Base-by-base conservation (phyloP, 2,113 vertebrate genomes). In the Plotosus lineatus region DNA sequence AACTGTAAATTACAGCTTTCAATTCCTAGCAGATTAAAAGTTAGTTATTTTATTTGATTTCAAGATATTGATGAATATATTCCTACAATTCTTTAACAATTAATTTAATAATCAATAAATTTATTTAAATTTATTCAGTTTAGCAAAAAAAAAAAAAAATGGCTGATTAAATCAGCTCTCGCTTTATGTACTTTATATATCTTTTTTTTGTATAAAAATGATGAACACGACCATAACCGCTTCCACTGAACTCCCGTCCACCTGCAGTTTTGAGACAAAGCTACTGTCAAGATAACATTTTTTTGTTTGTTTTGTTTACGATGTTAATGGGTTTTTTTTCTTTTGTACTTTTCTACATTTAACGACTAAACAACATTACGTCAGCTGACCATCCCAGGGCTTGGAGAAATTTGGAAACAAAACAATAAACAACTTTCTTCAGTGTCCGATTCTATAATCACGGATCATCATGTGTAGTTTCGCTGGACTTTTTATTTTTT, bases 201-300 rank as follows among this genome's bases (percentile, higher is more conserved):
- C 42, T 46, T 50, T 7, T 36, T 53, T 38, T 9, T 50, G 31
- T 50, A 36, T n/a, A 72, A 33, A 26, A 44, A 31, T 6, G 33
- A 7, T 2, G 21, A 51, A 2, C 19, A 48, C 42, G 7, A 48
- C 66, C 26, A 50, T 51, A 56, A 42, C 61, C n/a, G n/a, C n/a
- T n/a, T 74, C 65, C 8, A 68, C 19, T 17, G 44, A 50, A 42
- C 61, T 51, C 23, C 38, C 33, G 56, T 75, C 68, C 36, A 44
- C 46, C 28, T 48, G 28, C 42, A 71, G 38, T 78, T 85, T 85
- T 74, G 60, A 77, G 82, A 83, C 11, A 84, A 85, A 83, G 87
- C 87, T 89, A 85, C 87, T 83, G 88, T 90, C 83, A 60, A 77
- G 82, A 86, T 84, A 26, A 69, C 36, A 89, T 89, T 90, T 42